Percentiles rank a stretch among this genome's conserved stretches.
Conservation (phyloP, 2,888 invertebrate genomes). For the Psylliodes chrysocephalus region DNA sequence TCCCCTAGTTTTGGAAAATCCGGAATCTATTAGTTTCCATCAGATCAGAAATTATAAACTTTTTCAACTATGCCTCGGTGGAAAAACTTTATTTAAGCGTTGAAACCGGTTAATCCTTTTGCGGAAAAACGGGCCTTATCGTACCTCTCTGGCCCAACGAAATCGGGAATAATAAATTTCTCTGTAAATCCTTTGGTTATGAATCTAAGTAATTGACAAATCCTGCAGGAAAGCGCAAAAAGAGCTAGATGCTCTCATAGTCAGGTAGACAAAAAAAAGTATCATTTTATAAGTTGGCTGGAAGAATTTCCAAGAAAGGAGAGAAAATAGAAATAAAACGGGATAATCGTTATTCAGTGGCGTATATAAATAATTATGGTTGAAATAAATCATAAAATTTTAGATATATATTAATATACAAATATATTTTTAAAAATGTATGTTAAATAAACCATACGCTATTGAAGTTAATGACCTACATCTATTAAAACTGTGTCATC, state of each 20-base stretch:
- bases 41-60: not conserved
- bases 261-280: not conserved
- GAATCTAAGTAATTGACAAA: slow-evolving; percentile 12
- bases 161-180: slow-evolving; percentile 8
- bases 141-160: not conserved
- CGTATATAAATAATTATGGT: too few relatives aligned
- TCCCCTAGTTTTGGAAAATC: not conserved
- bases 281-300: too few relatives aligned
- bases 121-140: not conserved
- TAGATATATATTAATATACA: too few relatives aligned
- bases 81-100: slow-evolving; percentile 10
- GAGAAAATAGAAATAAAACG: too few relatives aligned
- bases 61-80: not conserved
- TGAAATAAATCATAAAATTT: too few relatives aligned
- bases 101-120: slow-evolving; percentile 7
- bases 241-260: not conserved
- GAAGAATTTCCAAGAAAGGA: too few relatives aligned
- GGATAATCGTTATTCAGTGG: too few relatives aligned
- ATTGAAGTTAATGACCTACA: too few relatives aligned
- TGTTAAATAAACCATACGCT: too few relatives aligned
- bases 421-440: too few relatives aligned
- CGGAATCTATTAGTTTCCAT: not conserved
- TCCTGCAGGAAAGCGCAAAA: not conserved
- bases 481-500: too few relatives aligned
- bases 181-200: slow-evolving; percentile 12